phyloP scores from a whole-genome alignment of 2,888 invertebrate genomes.

The Leptopterna dolabrata region DNA sequence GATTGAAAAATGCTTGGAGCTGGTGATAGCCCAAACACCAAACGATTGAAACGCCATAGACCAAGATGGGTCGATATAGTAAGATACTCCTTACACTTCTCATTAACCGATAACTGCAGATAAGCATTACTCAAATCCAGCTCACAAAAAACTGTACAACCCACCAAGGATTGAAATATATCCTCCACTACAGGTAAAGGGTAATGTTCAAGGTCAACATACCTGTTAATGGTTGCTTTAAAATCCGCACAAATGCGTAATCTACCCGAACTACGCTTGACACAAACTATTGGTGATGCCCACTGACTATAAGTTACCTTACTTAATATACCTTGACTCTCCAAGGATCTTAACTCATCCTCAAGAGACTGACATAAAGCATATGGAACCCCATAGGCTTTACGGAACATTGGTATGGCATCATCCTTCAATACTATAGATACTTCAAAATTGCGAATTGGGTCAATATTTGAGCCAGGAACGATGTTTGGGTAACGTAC shows the following conservation, averaged over 20 bases:
- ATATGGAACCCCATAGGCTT: too few species aligned
- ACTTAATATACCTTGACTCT: too few species aligned
- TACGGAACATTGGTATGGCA: conserved; percentile 53
- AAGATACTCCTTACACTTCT: not conserved
- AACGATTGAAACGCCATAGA: not conserved
- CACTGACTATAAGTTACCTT: not conserved
- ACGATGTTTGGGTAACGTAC: not conserved
- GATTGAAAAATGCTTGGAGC: too few species aligned
- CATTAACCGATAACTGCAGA: not conserved
- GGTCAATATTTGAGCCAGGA: conserved; percentile 10
- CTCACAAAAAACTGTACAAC: not conserved
- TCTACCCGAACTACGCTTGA: not conserved
- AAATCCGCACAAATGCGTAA: not conserved
- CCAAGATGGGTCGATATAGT: too few species aligned
- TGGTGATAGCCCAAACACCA: not conserved
- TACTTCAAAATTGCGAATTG: conserved; percentile 35
- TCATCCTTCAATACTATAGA: conserved; percentile 55
- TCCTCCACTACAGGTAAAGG: not conserved
- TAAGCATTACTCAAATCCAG: conserved; percentile 14
- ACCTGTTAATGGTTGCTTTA: not conserved
- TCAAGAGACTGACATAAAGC: conserved; percentile 41
- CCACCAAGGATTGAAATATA: not conserved
- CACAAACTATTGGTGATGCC: not conserved
- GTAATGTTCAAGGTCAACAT: not conserved
- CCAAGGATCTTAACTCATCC: conserved; percentile 46